Evolutionary conservation across 1,140 invertebrate species (phyloP), one percentile per base, ranked within the genome.

Genomic region (Epicauta chinensis): DNA sequence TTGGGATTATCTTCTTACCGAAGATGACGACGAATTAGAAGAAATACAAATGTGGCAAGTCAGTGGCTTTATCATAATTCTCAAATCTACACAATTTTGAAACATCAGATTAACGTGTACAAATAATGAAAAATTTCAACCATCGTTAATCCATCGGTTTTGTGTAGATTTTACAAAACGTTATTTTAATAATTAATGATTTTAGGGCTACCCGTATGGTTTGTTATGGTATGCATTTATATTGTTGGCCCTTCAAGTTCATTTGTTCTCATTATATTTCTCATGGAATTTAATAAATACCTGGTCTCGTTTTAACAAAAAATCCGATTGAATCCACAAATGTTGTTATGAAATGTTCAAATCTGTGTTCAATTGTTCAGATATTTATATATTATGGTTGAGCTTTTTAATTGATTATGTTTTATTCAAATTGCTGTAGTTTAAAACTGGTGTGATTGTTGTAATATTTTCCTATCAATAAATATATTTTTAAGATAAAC

Each of bases 171-270:
- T n/a, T n/a, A n/a, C n/a, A n/a, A n/a, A n/a, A n/a, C n/a, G n/a
- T n/a, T n/a, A n/a, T n/a, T n/a, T n/a, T n/a, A n/a, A n/a, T n/a
- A n/a, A n/a, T n/a, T n/a, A 48, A 32, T 39, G 34, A 30, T 66
- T 80, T 46, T 72, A 93, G 87, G 87, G 84, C 23, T 87, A 91
- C 64, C 93, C 94, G 0, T 91, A 96, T 69, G 91, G 90, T 17
- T 72, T 97, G 13, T 75, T 97, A 48, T 97, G 93, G 93, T 96
- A 94, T 70, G 87, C 83, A 38, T 98, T 97, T 73, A 83, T 97
- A 41, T 70, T 92, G 13, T 68, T 93, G 2, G 91, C 90, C 12
- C 77, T 90, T 16, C 93, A 98, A 77, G 83, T 98, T 37, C 95
- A 98, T 71, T 76, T 80, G 17, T 94, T 97, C 71, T 89, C 92